These are phyloP conservation scores for Tortricodes alternella DNA, from an alignment of 2,888 invertebrate species.

Conservation along the genomic window DNA sequence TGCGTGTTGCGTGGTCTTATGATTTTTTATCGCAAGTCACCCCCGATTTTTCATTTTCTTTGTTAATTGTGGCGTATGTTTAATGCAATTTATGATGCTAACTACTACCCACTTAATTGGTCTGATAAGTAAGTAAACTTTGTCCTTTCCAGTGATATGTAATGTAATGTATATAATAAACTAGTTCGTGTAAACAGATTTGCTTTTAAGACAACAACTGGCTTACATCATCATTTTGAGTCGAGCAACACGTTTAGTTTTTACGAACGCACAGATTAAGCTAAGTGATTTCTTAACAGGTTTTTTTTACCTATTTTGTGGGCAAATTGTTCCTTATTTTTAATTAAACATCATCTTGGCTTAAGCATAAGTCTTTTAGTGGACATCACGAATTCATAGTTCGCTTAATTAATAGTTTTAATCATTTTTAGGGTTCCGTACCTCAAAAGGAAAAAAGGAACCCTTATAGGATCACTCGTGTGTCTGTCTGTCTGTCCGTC, in stretches of 20 bases:
- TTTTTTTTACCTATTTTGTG: constrained; percentile 1
- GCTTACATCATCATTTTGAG: constrained; percentile 21
- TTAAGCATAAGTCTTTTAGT: no score
- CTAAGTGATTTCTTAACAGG: constrained; percentile 21
- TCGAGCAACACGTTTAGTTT: constrained; percentile 5
- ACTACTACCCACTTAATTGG: no score
- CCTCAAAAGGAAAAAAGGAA: no score
- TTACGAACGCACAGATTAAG: background rate
- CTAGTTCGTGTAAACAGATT: constrained; percentile 14
- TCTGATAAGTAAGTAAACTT: constrained; percentile 5
- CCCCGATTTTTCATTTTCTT: constrained; percentile 15
- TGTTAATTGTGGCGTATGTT: constrained; percentile 12
- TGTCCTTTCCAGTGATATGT: constrained; percentile 6
- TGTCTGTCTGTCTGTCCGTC: no score
- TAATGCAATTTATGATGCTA: background rate
- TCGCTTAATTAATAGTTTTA: no score
- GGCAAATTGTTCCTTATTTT: background rate
- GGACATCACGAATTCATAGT: no score
- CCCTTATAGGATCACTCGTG: no score
- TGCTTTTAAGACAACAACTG: constrained; percentile 20
- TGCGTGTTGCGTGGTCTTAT: background rate
- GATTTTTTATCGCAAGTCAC: background rate
- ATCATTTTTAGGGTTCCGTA: no score
- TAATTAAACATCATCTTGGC: background rate
- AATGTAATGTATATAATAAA: constrained; percentile 18